Conservation (phyloP, 2,888 invertebrate genomes). For the Chouioia cunea region DNA sequence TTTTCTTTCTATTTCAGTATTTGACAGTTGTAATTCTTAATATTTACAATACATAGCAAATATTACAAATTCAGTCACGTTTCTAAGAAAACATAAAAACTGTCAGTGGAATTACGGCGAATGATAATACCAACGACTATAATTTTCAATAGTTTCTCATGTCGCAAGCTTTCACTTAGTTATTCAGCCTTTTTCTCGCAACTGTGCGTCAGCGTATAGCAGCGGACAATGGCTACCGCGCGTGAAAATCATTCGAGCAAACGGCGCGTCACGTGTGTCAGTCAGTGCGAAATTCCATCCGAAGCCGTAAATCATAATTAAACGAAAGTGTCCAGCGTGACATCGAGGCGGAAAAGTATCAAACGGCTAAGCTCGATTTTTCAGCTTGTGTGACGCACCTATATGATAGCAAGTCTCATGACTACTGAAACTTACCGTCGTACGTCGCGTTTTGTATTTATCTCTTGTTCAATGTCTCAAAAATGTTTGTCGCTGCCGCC, state of each 20-base stretch:
- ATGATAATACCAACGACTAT: too few relatives aligned
- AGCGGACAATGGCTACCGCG: neutral
- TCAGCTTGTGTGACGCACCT: slow-evolving; percentile 28
- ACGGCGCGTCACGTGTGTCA: neutral
- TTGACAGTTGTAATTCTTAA: too few relatives aligned
- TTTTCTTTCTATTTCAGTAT: too few relatives aligned
- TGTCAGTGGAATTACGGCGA: too few relatives aligned
- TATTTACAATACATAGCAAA: too few relatives aligned
- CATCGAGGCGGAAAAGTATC: slow-evolving; percentile 21
- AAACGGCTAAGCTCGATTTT: neutral
- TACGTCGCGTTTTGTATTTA: slow-evolving; percentile 38
- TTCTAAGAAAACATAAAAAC: too few relatives aligned
- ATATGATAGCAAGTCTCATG: neutral
- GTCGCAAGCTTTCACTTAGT: too few relatives aligned
- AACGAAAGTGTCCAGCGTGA: slow-evolving; percentile 56
- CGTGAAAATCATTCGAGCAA: slow-evolving; percentile 3
- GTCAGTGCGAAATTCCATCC: slow-evolving; percentile 2
- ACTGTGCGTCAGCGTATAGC: too few relatives aligned
- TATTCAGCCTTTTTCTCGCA: too few relatives aligned
- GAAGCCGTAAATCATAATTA: slow-evolving; percentile 63
- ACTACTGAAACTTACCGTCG: neutral
- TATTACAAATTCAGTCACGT: too few relatives aligned
- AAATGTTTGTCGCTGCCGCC: slow-evolving; percentile 9
- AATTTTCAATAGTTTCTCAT: too few relatives aligned
- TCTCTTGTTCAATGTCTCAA: slow-evolving; percentile 38